These are phyloP conservation scores for Loxodonta africana DNA, from an alignment of 2,113 vertebrate species.

Conservation along the genomic window DNA sequence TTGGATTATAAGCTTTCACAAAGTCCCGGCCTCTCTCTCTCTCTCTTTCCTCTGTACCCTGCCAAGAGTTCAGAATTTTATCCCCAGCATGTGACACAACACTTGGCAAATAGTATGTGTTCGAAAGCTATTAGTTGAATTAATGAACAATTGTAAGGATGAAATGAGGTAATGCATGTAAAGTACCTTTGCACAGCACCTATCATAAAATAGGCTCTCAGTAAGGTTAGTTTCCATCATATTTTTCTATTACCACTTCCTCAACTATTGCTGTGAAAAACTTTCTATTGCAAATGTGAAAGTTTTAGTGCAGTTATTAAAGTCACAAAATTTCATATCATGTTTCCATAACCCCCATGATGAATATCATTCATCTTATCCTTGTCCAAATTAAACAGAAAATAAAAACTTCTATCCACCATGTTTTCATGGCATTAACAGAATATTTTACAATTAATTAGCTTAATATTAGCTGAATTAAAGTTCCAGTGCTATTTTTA, in stretches of 20 bases:
- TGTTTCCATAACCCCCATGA: neutral
- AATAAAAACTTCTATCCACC: neutral
- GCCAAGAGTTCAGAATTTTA: neutral
- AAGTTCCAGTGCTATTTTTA: neutral
- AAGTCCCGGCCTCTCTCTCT: neutral
- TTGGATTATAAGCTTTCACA: neutral
- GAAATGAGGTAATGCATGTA: too few relatives aligned
- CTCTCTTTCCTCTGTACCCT: neutral
- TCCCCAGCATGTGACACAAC: neutral
- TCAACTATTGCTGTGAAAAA: neutral
- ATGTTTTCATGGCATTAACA: neutral
- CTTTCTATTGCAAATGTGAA: slow-evolving; percentile 21
- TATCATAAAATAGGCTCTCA: neutral
- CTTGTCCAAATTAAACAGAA: slow-evolving; percentile 20
- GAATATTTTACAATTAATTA: slow-evolving; percentile 9
- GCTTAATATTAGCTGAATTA: neutral
- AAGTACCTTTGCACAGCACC: neutral
- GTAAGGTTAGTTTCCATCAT: neutral
- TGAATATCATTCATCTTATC: neutral
- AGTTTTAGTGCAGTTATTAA: slow-evolving; percentile 35
- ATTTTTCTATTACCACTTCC: neutral
- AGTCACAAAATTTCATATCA: neutral
- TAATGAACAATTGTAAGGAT: too few relatives aligned
- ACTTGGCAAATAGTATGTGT: too few relatives aligned
- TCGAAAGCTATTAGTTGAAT: too few relatives aligned